Base-by-base conservation (phyloP, 2,113 vertebrate genomes). In the Neotoma lepida region DNA sequence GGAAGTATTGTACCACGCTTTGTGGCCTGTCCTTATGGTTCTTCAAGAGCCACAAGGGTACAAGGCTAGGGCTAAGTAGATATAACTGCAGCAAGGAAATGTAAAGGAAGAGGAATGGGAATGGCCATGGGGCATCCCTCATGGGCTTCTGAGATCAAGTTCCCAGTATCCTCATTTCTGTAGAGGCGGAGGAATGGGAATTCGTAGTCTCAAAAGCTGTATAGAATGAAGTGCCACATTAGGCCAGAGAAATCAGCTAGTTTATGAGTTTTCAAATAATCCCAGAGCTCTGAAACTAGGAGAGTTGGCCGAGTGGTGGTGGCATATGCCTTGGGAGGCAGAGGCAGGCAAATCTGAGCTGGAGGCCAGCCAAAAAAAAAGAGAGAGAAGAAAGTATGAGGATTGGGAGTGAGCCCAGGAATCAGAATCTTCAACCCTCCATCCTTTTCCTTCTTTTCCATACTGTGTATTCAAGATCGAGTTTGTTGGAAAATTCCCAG, bases 181-280 rank as follows among this genome's bases (percentile, higher is more conserved):
- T 14, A 44, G 44, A 91, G 46, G 49, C 58, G 3, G 1, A 17
- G 63, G 58, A 20, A 14, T 1, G 26, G 12, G 49, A 41, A 30
- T 9, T 1, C 44, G 2, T 18, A 12, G 30, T 58, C 8, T 35
- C 0, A 0, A 7, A n/a, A 9, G 30, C 35, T 33, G 9, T 2
- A 0, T 15, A 18, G 44, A 39, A 17, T 3, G 1, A 26, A 9
- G 0, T 51, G 56, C 49, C 10, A 17, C 1, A 63, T 70, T 87
- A 6, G 30, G 41, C 26, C 9, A 10, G 35, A 49, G 20, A 64
- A 49, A 7, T 9, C 22, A 15, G 3, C 39, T n/a, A 13, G 26
- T 5, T 5, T 13, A 0, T 0, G 39, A 13, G 2, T 20, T 44
- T 63, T 77, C 44, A 24, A 1, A 6, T 41, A 35, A 35, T 71